Base-by-base conservation (phyloP, 2,797 vertebrate genomes). In the Anas bernieri region DNA sequence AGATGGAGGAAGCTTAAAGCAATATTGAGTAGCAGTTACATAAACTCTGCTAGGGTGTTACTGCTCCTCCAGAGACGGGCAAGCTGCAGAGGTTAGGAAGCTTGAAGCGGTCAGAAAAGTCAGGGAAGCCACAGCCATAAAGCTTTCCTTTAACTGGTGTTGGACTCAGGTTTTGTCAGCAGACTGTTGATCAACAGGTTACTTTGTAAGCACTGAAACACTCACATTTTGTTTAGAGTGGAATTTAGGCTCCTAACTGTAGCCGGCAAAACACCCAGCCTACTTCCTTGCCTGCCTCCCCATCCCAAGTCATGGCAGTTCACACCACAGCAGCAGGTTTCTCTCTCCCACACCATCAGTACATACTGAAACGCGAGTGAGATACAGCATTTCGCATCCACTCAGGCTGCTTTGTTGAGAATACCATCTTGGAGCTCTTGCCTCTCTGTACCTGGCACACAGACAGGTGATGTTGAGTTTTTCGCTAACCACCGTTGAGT, bases 21-120 rank as follows among this genome's bases (percentile, higher is more conserved):
- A 90, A 75, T 96, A 90, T 63, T 92, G 83, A 95, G 70, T 94
- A 94, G 95, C 95, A 88, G 80, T 56, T 95, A 90, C 92, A 70
- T 96, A 95, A 95, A 86, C 55, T 86, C 86, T 88, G 72, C 63
- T 41, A 48, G 95, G 68, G 79, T 62, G 85, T 86, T 72, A 66
- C 59, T 8, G 4, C 78, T 96, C 61, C 86, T 94, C 94, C 83
- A 88, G 86, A 85, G 90, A 88, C 72, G 55, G 33, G 61, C 48
- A 82, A 62, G 33, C 72, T 84, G 61, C 74, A 84, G 86, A 68
- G 37, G 54, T 62, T 75, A 79, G 72, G 48, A 83, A 95, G 70
- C 35, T 37, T 31, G 23, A 67, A 94, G n/a, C 16, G 33, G 6
- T 63, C 79, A 64, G 64, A 64, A 70, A 85, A 88, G 33, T 58